Base-by-base conservation (phyloP, 2,113 vertebrate genomes). In the Monopterus albus region DNA sequence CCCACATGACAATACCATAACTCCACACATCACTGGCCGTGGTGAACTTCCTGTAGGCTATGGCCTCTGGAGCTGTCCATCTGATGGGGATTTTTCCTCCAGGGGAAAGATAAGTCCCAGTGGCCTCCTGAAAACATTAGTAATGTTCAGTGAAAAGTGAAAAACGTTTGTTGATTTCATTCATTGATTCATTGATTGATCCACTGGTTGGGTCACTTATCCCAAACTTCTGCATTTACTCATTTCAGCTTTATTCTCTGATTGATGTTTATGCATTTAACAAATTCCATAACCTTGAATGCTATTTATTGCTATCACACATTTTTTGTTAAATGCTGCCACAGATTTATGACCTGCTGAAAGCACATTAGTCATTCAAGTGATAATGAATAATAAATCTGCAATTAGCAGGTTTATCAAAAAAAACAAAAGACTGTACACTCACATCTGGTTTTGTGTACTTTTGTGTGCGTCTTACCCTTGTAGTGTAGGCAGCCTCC, bases 61-160 rank as follows among this genome's bases (percentile, higher is more conserved):
- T 99, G 29, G 96, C 97, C 90, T 99, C 97, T 11, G 97, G 97
- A 0, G 97, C 96, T 0, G 97, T 99, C 97, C 97, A 99, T 83
- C 97, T 93, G 92, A 99, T 99, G 73, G 97, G 97, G 84, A 99
- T 98, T 91, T 99, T 99, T 59, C 97, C 97, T 46, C 97, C 97
- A 86, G 98, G 92, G 17, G 91, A 94, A 40, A 92, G 90, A 79
- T 92, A 94, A 51, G 92, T 92, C 75, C 92, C 92, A 36, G 87
- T 90, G 67, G 83, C 78, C 85, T 92, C 92, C 93, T 94, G 51
- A 12, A 3, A 26, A 25, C 51, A 56, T 1, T 20, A 7, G 49
- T 20, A 58, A 11, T 21, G 28, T 63, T 63, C 6, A 75, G 9
- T 49, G 14, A 50, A 38, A 36, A 29, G 40, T 33, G 1, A 11